phyloP scores from a whole-genome alignment of 2,797 vertebrate species.

The Zenarchopterus dispar region DNA sequence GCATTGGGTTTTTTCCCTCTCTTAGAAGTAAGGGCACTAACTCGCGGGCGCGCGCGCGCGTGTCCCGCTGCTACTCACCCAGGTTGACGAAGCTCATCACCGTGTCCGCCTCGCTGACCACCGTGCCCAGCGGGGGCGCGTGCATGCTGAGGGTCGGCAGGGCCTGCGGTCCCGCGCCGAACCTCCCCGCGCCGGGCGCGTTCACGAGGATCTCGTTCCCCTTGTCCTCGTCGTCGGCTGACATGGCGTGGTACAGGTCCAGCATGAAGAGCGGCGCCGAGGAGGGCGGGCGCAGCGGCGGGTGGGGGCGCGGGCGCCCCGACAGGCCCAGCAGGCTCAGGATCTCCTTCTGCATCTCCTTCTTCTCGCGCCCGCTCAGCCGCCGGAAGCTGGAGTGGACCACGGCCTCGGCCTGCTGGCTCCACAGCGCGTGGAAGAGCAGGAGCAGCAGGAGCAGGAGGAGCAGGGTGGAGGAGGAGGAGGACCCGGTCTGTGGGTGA shows the following conservation, averaged over 20 bases:
- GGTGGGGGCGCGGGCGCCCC: constrained; percentile 85
- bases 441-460: constrained; percentile 69
- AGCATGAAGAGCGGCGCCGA: constrained; percentile 95
- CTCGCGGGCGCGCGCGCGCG: no score
- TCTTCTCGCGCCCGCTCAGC: constrained; percentile 89
- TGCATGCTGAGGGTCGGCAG: constrained; percentile 87
- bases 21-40: no score
- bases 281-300: constrained; percentile 82
- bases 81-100: constrained; percentile 97
- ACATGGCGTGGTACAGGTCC: constrained; percentile 93
- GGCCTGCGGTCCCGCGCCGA: constrained; percentile 55
- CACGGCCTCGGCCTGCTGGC: constrained; percentile 79
- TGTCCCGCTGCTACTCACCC: constrained; percentile 82
- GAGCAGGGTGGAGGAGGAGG: constrained; percentile 43
- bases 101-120: constrained; percentile 90
- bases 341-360: constrained; percentile 95
- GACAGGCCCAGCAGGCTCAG: constrained; percentile 91
- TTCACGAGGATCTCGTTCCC: constrained; percentile 66
- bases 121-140: constrained; percentile 82
- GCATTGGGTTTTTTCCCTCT: neutral
- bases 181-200: constrained; percentile 47
- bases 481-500: constrained; percentile 1
- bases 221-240: constrained; percentile 81
- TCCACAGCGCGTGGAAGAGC: constrained; percentile 76
- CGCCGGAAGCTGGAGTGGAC: constrained; percentile 86